Evolutionary conservation across 2,113 vertebrate genomes (phyloP), one percentile per base, ranked within the genome.

Genomic region (Polyodon spathula): DNA sequence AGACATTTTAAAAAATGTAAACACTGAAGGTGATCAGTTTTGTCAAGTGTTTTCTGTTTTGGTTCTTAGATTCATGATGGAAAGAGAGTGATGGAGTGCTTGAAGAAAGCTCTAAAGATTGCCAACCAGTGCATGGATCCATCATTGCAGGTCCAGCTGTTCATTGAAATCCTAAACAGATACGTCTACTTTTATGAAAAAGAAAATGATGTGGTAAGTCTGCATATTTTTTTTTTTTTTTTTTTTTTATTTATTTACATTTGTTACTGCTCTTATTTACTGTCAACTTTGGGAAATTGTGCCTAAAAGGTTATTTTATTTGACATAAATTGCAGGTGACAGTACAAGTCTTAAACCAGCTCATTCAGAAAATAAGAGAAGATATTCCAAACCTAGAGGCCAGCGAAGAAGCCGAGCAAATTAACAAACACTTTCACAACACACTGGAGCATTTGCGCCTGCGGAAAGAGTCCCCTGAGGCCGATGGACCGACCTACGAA

Each of bases 121-220:
- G 96, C 95, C 63, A 98, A 98, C 75, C 96, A 99, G 79, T 99
- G 96, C 77, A 99, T 99, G 95, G 96, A 99, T 68, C 92, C 93
- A 1, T 97, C 96, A 16, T 84, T 99, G 70, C 96, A 99, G 81
- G 95, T 99, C 17, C 96, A 99, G 17, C 94, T 99, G 58, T 99
- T 98, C 86, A 97, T 95, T 71, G 95, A 99, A 81, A 98, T 98
- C 78, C 92, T 98, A 69, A 99, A 99, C 81, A 86, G 94, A 92
- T 99, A 99, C 8, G 90, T 99, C 77, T 97, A 94, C 80, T 99
- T 99, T 83, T 99, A 98, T 37, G 94, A 97, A 77, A 86, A 97
- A 46, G 95, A 97, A 78, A 99, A 97, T n/a, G 96, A 99, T 40
- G 92, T 90, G 80, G 95, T 98, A 83, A 77, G 82, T 76, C 8